Base-by-base conservation (phyloP, 2,888 invertebrate species). In the Entomobrya multifasciata region DNA sequence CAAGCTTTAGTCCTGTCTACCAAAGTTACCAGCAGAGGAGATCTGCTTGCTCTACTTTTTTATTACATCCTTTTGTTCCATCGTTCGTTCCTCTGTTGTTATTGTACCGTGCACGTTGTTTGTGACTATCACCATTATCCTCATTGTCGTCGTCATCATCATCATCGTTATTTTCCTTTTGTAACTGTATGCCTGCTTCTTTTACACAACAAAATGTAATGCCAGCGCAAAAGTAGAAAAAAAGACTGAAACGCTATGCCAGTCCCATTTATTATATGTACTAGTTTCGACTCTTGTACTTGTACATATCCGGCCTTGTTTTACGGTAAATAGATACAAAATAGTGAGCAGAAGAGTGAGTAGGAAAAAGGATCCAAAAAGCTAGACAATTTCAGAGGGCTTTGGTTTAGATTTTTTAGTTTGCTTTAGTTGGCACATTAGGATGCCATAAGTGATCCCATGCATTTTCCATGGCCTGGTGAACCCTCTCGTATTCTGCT, bases 391-490 rank as follows among this genome's bases (percentile, higher is more conserved):
- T 44, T 20, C 13, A 70, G 25, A 47, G 8, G 49, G 49, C 8
- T 72, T 49, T n/a, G n/a, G n/a, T n/a, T 44, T 47, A 3, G 22
- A n/a, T 15, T 15, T 44, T 49, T 25, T 49, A 17, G 27, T 74
- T 77, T 44, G n/a, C 60, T 77, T 60, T 52, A 20, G 44, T 6
- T 27, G 74, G 44, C 49, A 52, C 62, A 86, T 86, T 86, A 86
- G 72, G 60, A 86, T 86, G 72, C 79, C 60, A 72, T n/a, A 44
- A 79, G 74, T 72, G 79, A 86, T 79, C 44, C 79, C 85, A 85
- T 79, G 79, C 74, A 79, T 86, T 85, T 85, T 85, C 78, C 85
- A 78, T 85, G 85, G 78, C 85, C 85, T 79, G 85, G 74, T 79
- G 85, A 86, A 74, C 85, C 74, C 76, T 44, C 27, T 77, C 36